Base-by-base conservation (phyloP, 2,888 invertebrate species). In the Tipula unca region DNA sequence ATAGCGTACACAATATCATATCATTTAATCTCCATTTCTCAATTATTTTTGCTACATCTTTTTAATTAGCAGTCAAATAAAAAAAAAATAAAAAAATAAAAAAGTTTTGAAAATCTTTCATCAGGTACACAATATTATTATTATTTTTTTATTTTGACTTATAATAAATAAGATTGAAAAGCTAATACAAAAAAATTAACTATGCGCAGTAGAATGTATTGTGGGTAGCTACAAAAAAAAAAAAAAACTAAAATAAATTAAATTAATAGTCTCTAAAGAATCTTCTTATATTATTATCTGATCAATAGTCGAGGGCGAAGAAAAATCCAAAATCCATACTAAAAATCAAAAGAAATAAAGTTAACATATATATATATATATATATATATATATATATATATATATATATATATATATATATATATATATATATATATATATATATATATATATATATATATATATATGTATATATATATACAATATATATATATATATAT, bases 31-130 rank as follows among this genome's bases (percentile, higher is more conserved):
- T 69, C 69, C 69, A 69, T 69, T 69, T 69, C 69, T 69, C 69
- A 69, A 69, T 69, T 69, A 69, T 69, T 69, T 69, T 69, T 69
- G 69, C 69, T 69, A 69, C 69, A 69, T 69, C 69, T 69, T 69
- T 69, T 69, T 69, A 69, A 69, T 69, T 69, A 69, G 69, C 69
- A 69, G 69, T 69, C 69, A 69, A 69, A 69, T 69, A 25, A 69
- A 69, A 69, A 69, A 69, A 48, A 48, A 3, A 32, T 3, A 32
- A 32, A 32, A 32, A 3, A 32, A 48, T 17, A 39, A 39, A 39
- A 39, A 48, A 69, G 25, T 69, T 69, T 69, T 69, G 10, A 69
- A 69, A 69, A 69, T 69, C 69, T 69, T 69, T 25, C 69, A 69
- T 69, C 69, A 69, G 69, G 69, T 69, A 69, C 69, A 69, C 69